Evolutionary conservation across 2,113 vertebrate species (phyloP).

Genomic region (Pimephales promelas): DNA sequence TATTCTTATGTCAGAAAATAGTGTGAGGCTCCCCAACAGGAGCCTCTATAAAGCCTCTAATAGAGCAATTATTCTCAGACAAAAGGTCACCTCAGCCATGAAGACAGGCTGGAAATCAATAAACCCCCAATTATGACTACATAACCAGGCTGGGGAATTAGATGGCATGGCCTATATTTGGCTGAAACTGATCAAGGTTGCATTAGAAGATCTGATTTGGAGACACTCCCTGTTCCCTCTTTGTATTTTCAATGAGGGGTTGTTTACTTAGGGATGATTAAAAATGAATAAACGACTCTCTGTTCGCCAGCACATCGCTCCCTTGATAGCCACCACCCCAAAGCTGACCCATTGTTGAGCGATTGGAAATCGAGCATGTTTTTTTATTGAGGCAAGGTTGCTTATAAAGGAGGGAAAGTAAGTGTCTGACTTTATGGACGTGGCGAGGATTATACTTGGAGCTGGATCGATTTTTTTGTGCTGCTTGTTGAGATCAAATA

Average conservation of each 20-base stretch:
- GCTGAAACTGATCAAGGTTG: conserved; percentile 54
- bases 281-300: conserved; percentile 55
- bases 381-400: conserved; percentile 1
- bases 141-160: conserved; percentile 43
- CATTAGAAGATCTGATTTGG: conserved; percentile 63
- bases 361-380: background rate
- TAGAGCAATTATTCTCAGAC: conserved; percentile 80
- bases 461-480: conserved; percentile 25
- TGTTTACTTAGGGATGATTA: conserved; percentile 58
- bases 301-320: conserved; percentile 26
- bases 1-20: conserved; percentile 70
- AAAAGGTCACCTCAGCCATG: conserved; percentile 77
- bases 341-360: conserved; percentile 5
- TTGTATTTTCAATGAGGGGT: conserved; percentile 36
- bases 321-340: conserved; percentile 16
- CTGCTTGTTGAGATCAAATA: conserved; percentile 22
- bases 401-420: background rate
- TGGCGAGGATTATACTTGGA: conserved; percentile 22
- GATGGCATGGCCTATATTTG: conserved; percentile 57
- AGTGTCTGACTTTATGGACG: conserved; percentile 7
- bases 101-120: conserved; percentile 76
- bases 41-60: conserved; percentile 75
- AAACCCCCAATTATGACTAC: conserved; percentile 70
- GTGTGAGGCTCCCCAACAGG: conserved; percentile 69
- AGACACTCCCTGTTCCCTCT: conserved; percentile 52